These are phyloP conservation scores for Ametastegia equiseti DNA, from an alignment of 2,888 invertebrate species.

Conservation along the genomic window DNA sequence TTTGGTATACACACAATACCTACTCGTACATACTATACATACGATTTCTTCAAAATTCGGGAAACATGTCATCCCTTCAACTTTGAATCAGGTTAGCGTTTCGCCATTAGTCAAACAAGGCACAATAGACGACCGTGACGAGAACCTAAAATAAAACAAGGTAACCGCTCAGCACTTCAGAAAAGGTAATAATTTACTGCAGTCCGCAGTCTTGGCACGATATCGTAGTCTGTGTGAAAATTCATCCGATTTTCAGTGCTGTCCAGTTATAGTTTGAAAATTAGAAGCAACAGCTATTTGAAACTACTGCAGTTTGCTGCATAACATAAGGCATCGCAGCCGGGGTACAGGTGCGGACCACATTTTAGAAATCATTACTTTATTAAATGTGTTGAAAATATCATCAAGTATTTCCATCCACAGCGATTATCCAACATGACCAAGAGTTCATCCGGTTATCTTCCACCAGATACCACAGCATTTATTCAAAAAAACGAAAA, in stretches of 20 bases:
- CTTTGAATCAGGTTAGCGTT: neutral
- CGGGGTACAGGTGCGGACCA: no score
- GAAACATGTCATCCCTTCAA: neutral
- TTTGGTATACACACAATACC: neutral
- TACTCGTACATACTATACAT: neutral
- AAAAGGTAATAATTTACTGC: neutral
- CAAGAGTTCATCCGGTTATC: neutral
- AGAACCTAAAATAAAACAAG: neutral
- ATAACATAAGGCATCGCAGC: no score
- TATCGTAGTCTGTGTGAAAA: no score
- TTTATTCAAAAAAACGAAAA: neutral
- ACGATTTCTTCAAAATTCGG: no score
- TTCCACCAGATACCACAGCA: slow-evolving; percentile 1
- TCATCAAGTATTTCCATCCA: neutral
- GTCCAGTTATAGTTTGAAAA: neutral
- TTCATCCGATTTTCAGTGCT: no score
- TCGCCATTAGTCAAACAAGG: neutral
- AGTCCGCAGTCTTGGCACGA: no score
- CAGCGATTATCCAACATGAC: neutral
- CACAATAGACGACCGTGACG: neutral
- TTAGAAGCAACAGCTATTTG: no score
- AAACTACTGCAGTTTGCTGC: no score
- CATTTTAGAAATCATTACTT: no score
- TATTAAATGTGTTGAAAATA: neutral
- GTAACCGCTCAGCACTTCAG: neutral